Base-by-base conservation (phyloP, 2,797 vertebrate species). In the Enteromius trimaculatus region DNA sequence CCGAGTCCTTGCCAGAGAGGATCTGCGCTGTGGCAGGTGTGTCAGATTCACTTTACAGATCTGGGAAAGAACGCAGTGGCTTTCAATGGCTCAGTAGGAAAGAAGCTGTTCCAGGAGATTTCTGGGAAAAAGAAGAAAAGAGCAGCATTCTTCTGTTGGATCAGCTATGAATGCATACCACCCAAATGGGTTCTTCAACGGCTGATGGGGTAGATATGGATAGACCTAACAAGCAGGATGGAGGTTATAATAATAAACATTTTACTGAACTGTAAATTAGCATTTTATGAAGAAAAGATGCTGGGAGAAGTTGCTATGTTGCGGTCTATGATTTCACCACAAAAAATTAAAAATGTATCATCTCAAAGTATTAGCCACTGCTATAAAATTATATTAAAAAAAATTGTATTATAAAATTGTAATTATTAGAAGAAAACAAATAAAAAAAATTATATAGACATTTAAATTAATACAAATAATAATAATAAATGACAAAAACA, bases 31-130 rank as follows among this genome's bases (percentile, higher is more conserved):
- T 31, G 39, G 53, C 64, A 66, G 64, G 66, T 53, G 60, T 66
- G 21, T 31, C n/a, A 69, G 29, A 68, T 53, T 74, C 16, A 23
- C 29, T 66, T 68, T 34, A 34, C 49, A 68, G 51, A 77, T 44
- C 29, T 69, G 47, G 49, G 66, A 14, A 17, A 74, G 17, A 62
- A 60, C 1, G 42, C 31, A 53, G 29, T 19, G 69, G 55, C 60
- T 74, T 77, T 51, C 62, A 53, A 58, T 19, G 39, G 62, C 74
- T 68, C 62, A 17, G 39, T 31, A 26, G 65, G 44, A 76, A 74
- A 75, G 47, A 29, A 60, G 47, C 71, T 49, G 14, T 74, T 19
- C 26, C 9, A 37, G 64, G 64, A 66, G 31, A 37, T 37, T 66
- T 66, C 71, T 53, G 29, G 47, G 71, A 34, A 53, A 51, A 72